Conservation (phyloP, 2,888 invertebrate genomes). For the Saturnia japonica region DNA sequence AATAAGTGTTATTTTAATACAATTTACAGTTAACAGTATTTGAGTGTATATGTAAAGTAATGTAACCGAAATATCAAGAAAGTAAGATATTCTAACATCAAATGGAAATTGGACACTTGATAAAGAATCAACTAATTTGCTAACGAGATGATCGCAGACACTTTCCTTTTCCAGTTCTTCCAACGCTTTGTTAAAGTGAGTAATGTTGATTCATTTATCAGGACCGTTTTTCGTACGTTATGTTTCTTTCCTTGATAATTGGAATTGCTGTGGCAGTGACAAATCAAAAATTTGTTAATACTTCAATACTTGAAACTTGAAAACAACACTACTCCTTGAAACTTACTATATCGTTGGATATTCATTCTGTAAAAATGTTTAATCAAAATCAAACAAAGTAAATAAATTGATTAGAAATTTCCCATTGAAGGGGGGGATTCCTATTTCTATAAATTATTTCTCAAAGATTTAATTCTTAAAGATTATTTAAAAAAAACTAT, state of each 20-base stretch:
- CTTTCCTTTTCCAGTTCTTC: constrained; percentile 33
- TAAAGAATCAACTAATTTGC: constrained; percentile 30
- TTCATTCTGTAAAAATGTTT: background rate
- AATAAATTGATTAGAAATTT: too few species aligned
- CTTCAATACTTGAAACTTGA: too few species aligned
- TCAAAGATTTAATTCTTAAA: too few species aligned
- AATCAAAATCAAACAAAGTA: too few species aligned
- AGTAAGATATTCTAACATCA: background rate
- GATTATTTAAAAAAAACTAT: too few species aligned
- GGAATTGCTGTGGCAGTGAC: constrained; percentile 7
- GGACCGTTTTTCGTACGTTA: constrained; percentile 28
- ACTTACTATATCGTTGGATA: background rate
- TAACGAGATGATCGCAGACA: constrained; percentile 33
- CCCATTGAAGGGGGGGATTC: too few species aligned
- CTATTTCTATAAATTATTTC: too few species aligned
- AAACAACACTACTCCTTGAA: too few species aligned
- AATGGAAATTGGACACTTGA: background rate
- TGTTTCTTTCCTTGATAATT: constrained; percentile 16
- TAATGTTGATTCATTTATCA: constrained; percentile 47
- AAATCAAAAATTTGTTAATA: background rate
- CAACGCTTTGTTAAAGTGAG: constrained; percentile 42
- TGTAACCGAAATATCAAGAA: background rate
- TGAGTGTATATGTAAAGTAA: background rate
- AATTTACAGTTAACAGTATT: background rate
- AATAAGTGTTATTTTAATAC: background rate